phyloP scores from a whole-genome alignment of 2,113 vertebrate genomes.

The Pelmatolapia mariae region DNA sequence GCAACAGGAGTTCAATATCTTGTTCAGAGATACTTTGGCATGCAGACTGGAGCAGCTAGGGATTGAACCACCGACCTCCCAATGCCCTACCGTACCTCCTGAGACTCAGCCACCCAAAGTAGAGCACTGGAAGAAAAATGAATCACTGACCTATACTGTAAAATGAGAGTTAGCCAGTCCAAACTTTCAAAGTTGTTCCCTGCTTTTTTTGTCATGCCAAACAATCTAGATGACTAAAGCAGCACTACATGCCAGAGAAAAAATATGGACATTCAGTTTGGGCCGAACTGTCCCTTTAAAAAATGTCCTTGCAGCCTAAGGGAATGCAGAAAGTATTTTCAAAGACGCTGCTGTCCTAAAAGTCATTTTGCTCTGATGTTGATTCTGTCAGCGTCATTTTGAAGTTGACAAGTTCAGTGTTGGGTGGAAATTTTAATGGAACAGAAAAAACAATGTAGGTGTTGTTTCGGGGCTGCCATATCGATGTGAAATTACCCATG shows the following conservation, averaged over 20 bases:
- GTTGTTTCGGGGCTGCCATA: constrained; percentile 29
- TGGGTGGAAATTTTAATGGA: constrained; percentile 4
- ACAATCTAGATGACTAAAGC: background rate
- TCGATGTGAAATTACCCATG: constrained; percentile 47
- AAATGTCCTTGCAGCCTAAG: background rate
- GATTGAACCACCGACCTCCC: background rate
- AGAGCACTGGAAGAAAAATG: background rate
- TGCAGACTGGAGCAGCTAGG: background rate
- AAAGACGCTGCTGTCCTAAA: background rate
- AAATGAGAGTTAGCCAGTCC: background rate
- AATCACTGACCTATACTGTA: background rate
- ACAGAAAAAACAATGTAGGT: constrained; percentile 30
- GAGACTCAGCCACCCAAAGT: background rate
- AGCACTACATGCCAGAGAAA: background rate
- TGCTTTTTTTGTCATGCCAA: background rate
- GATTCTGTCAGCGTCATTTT: constrained; percentile 11
- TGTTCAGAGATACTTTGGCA: background rate
- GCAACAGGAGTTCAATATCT: background rate
- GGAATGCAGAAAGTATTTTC: background rate
- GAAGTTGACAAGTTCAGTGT: background rate
- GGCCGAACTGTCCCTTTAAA: background rate
- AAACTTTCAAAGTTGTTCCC: constrained; percentile 27
- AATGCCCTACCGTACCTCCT: background rate
- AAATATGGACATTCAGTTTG: background rate
- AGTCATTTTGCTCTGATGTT: background rate